Percentiles rank a stretch among this genome's conserved stretches.
These are phyloP conservation scores for Percopsis omiscomaycus DNA, from an alignment of 2,797 vertebrate species.

Conservation along the genomic window DNA sequence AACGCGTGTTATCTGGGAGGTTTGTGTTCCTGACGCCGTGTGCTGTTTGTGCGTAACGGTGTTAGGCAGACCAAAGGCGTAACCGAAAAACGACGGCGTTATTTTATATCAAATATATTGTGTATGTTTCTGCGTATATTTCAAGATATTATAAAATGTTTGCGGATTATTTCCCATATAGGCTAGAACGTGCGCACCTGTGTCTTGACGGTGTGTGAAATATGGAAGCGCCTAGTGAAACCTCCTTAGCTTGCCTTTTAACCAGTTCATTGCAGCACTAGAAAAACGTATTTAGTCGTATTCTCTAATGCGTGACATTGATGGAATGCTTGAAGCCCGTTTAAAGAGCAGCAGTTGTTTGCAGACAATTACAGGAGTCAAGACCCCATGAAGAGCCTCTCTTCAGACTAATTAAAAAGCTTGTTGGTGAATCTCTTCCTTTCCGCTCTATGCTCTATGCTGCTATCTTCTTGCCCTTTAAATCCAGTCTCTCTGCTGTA, in stretches of 20 bases:
- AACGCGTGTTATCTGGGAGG: neutral
- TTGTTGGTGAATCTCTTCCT: neutral
- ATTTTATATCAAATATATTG: neutral
- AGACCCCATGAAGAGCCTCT: too few species aligned
- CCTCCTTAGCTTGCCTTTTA: neutral
- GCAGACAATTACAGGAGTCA: too few species aligned
- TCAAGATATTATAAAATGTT: neutral
- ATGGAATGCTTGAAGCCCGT: too few species aligned
- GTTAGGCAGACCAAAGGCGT: neutral
- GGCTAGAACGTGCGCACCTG: conserved; percentile 34
- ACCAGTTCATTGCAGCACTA: neutral
- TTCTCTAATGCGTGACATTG: neutral
- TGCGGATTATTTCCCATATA: neutral
- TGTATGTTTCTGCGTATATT: neutral
- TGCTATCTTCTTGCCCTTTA: conserved; percentile 34
- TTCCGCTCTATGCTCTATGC: conserved; percentile 3
- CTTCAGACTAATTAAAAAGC: conserved; percentile 47
- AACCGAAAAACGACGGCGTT: neutral
- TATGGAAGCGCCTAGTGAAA: neutral
- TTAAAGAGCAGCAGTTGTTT: too few species aligned
- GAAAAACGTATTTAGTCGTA: neutral
- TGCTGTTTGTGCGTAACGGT: conserved; percentile 12
- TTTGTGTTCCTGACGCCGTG: conserved; percentile 4
- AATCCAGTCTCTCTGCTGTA: conserved; percentile 40
- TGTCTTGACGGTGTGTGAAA: conserved; percentile 1